Evolutionary conservation across 2,797 vertebrate genomes (phyloP).

Genomic region (Trichosurus vulpecula): DNA sequence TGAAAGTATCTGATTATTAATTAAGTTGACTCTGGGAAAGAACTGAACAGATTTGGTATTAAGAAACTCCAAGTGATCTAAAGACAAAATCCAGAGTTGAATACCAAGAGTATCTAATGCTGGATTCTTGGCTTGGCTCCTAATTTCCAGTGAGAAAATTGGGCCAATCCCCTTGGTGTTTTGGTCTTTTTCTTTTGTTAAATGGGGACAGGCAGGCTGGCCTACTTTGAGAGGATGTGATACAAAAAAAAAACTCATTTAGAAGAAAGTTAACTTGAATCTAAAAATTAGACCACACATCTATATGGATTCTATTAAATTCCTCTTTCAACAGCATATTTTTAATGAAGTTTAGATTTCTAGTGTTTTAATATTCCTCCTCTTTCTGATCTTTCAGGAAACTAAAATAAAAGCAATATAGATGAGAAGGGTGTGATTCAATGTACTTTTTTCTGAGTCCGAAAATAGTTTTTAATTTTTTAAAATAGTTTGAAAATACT

Average conservation of each 20-base stretch:
- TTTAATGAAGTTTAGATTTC: background rate
- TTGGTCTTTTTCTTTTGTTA: conserved; percentile 15
- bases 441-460: background rate
- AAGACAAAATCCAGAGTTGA: background rate
- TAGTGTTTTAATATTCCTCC: background rate
- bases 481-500: background rate
- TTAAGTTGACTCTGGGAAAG: background rate
- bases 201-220: background rate
- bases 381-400: background rate
- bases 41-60: background rate
- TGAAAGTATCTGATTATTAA: background rate
- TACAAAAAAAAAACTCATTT: conserved; percentile 21
- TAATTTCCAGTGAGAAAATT: background rate
- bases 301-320: conserved; percentile 21
- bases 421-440: background rate
- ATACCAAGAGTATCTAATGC: background rate
- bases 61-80: background rate
- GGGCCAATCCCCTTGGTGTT: background rate
- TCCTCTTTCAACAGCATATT: conserved; percentile 3
- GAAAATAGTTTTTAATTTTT: background rate
- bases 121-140: background rate
- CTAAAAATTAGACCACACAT: conserved; percentile 12
- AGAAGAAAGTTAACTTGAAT: background rate
- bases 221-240: background rate
- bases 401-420: background rate